Evolutionary conservation across 2,888 invertebrate genomes (phyloP), one percentile per base, ranked within the genome.

Genomic region (Leptinotarsa peninsularis): DNA sequence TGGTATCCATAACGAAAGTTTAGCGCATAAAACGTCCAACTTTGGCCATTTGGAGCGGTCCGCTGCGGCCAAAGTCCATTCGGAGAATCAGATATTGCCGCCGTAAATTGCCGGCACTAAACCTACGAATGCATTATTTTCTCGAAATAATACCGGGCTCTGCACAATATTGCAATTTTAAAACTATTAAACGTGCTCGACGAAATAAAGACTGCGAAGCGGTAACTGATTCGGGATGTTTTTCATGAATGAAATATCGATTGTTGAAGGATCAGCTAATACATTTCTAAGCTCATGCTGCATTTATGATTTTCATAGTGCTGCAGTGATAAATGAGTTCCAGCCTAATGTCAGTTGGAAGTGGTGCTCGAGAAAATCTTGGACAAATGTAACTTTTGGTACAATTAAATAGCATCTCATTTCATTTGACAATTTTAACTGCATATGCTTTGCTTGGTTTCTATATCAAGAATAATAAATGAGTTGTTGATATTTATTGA

Each of bases 1-100:
- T 82, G 82, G 81, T 79, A 80, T 80, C 82, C 81, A 80, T 81
- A 82, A 82, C 82, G 79, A 82, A 83, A 83, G 80, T 82, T 82
- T 76, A 75, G 78, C 82, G 77, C 82, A 82, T 83, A 82, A 83
- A 82, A 79, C 80, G 82, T 79, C 81, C 79, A 82, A 83, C 80
- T 83, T 83, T 70, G 80, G 80, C 79, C 83, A 81, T 83, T 82
- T 75, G 73, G 78, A 75, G 79, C 82, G 81, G 81, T 80, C 79
- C 79, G 80, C 81, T 79, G 81, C 79, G 82, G 79, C 81, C 82
- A 80, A 82, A 82, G 82, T 81, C 82, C 83, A 80, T 81, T 81
- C 78, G 73, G 72, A 80, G 81, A 80, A 81, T 82, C 82, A 81
- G 81, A 81, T 82, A 82, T 82, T 81, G 81, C 79, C 72, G 75